phyloP scores from a whole-genome alignment of 2,113 vertebrate species.

The Python bivittatus region DNA sequence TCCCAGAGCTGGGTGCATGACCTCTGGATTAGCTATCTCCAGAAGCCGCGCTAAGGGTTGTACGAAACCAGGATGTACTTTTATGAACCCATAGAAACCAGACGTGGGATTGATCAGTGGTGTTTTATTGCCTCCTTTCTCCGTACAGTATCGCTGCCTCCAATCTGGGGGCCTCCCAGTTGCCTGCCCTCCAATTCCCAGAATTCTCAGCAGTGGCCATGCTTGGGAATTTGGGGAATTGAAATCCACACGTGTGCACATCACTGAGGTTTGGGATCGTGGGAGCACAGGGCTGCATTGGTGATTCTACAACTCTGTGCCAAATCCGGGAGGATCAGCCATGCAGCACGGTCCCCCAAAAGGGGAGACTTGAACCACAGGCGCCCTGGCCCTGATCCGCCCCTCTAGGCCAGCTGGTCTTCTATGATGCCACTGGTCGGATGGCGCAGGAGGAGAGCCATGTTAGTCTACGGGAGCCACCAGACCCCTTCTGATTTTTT shows the following conservation, averaged over 20 bases:
- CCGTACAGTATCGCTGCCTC: fast-evolving
- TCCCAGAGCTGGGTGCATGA: neutral
- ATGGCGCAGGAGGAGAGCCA: neutral
- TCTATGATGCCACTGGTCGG: neutral
- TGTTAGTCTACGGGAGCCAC: neutral
- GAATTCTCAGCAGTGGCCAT: neutral
- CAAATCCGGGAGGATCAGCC: neutral
- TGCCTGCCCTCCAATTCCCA: neutral
- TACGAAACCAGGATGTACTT: neutral
- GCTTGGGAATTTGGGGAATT: neutral
- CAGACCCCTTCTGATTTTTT: too few relatives aligned
- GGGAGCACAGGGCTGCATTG: neutral
- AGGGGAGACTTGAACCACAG: neutral
- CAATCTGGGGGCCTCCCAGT: neutral
- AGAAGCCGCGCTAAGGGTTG: neutral
- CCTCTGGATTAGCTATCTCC: neutral
- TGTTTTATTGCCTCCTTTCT: neutral
- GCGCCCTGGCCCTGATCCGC: neutral
- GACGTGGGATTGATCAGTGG: neutral
- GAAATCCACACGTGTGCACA: neutral
- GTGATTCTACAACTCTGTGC: neutral
- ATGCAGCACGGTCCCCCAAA: neutral
- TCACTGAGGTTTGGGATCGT: neutral
- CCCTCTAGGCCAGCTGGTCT: neutral
- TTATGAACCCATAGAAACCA: neutral